phyloP scores from a whole-genome alignment of 2,113 vertebrate species.

The Daboia siamensis region DNA sequence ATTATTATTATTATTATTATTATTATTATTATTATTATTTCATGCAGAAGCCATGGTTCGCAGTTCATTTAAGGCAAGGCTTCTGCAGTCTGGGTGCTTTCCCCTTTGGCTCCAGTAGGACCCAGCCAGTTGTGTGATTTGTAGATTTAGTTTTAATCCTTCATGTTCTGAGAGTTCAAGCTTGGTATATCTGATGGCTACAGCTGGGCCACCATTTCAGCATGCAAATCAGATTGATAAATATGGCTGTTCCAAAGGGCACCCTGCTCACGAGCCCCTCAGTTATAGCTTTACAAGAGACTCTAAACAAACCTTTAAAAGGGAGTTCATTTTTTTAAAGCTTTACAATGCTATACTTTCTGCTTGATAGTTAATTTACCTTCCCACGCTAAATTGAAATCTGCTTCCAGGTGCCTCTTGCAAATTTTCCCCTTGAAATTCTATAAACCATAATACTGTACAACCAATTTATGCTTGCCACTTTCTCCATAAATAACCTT shows the following conservation, averaged over 20 bases:
- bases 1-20: no score
- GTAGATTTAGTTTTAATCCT: not conserved
- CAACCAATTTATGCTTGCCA: not conserved
- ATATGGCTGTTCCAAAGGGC: constrained; percentile 10
- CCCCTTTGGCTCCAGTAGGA: not conserved
- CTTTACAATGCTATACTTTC: constrained; percentile 23
- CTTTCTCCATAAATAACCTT: constrained; percentile 34
- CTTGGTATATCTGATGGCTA: not conserved
- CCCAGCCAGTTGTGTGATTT: not conserved
- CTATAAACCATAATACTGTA: constrained; percentile 1
- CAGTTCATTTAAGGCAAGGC: not conserved
- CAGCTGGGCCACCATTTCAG: not conserved
- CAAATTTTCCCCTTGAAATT: constrained; percentile 20
- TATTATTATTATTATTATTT: not conserved
- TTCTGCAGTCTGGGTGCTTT: not conserved
- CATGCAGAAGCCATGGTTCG: not conserved
- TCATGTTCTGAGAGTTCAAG: not conserved
- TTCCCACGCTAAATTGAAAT: constrained; percentile 17
- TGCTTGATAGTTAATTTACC: constrained; percentile 19
- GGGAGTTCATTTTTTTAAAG: not conserved
- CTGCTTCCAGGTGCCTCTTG: not conserved
- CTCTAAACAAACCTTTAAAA: constrained; percentile 21
- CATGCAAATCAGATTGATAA: not conserved
- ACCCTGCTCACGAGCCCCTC: not conserved
- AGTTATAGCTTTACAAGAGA: not conserved